Evolutionary conservation across 2,797 vertebrate genomes (phyloP).

Genomic region (Callimico goeldii): DNA sequence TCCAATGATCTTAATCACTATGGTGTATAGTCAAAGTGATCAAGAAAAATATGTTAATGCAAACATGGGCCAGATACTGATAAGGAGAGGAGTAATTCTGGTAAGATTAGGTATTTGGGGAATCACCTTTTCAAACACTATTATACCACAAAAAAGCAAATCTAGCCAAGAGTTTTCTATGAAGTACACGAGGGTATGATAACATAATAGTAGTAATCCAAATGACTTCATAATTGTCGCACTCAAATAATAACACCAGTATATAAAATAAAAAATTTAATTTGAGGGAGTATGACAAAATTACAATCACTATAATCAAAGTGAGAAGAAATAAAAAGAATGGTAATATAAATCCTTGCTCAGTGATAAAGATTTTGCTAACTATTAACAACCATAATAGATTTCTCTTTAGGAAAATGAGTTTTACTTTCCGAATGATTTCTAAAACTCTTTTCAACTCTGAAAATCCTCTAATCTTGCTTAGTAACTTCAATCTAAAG

Average conservation of each 20-base stretch:
- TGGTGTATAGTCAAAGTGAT: neutral
- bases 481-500: neutral
- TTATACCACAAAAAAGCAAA: neutral
- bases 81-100: neutral
- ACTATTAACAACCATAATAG: neutral
- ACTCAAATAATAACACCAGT: neutral
- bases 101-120: neutral
- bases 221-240: neutral
- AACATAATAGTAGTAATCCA: slow-evolving; percentile 13
- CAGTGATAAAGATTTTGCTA: slow-evolving; percentile 2
- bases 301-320: neutral
- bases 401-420: slow-evolving; percentile 23
- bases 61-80: neutral
- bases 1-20: neutral
- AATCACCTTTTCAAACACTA: neutral
- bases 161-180: neutral
- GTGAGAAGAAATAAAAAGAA: neutral
- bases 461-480: neutral
- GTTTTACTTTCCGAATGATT: neutral
- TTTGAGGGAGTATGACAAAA: slow-evolving; percentile 31
- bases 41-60: neutral
- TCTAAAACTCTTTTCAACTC: neutral
- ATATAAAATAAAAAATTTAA: slow-evolving; percentile 15
- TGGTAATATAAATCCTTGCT: neutral
- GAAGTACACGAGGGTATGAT: neutral